Conservation (phyloP, 2,888 invertebrate species). For the Papilio gigon region DNA sequence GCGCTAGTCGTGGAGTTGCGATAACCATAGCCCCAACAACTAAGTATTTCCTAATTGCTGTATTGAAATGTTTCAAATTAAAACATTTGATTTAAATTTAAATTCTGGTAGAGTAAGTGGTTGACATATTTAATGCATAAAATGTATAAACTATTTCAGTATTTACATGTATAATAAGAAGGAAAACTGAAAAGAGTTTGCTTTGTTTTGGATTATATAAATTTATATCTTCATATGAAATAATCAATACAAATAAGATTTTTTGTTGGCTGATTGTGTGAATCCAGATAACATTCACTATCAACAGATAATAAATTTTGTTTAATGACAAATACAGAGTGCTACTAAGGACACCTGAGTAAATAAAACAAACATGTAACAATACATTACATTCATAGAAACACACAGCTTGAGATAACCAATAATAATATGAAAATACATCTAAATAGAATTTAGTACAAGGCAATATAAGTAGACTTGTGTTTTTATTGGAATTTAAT, state of each 20-base stretch:
- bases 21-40: too few relatives aligned
- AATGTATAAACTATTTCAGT: too few relatives aligned
- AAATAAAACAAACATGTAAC: background rate
- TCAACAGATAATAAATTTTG: background rate
- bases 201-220: slow-evolving; percentile 3
- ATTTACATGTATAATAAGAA: too few relatives aligned
- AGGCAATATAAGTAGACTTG: background rate
- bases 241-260: background rate
- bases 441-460: background rate
- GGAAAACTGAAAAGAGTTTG: background rate
- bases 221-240: background rate
- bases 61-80: too few relatives aligned
- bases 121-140: too few relatives aligned
- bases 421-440: background rate
- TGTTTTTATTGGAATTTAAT: background rate
- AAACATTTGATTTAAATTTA: too few relatives aligned
- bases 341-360: background rate
- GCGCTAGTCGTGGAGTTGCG: too few relatives aligned
- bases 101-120: too few relatives aligned
- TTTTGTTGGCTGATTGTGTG: background rate
- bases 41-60: too few relatives aligned
- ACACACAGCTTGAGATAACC: background rate
- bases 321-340: slow-evolving; percentile 11
- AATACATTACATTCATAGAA: background rate
- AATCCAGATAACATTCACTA: background rate